phyloP scores from a whole-genome alignment of 2,113 vertebrate genomes.

The Podilymbus podiceps region DNA sequence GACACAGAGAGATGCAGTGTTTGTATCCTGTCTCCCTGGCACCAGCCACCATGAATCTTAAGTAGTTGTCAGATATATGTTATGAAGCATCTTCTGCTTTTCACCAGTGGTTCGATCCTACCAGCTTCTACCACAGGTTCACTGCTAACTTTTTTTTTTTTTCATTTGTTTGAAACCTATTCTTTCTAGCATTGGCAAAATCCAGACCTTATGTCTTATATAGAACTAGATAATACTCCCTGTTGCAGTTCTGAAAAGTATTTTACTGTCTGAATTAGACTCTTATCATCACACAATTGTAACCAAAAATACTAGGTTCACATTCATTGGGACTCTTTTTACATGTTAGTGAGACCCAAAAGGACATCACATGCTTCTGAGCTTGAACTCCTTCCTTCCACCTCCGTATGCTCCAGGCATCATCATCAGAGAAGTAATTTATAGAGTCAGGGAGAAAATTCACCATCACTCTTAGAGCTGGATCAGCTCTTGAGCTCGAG shows the following conservation, averaged over 20 bases:
- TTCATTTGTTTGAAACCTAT: background rate
- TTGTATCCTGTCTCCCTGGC: slow-evolving; percentile 43
- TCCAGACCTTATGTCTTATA: background rate
- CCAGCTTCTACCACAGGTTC: background rate
- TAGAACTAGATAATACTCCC: background rate
- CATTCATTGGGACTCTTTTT: background rate
- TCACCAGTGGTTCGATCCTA: background rate
- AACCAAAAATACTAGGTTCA: background rate
- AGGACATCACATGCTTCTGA: background rate
- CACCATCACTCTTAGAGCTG: background rate
- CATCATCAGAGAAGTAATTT: background rate
- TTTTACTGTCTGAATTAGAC: background rate
- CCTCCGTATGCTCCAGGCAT: background rate
- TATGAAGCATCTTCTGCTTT: slow-evolving; percentile 40
- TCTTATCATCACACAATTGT: background rate
- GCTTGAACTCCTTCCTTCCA: background rate
- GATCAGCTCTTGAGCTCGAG: background rate
- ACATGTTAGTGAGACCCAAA: background rate
- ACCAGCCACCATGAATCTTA: slow-evolving; percentile 13
- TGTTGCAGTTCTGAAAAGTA: background rate
- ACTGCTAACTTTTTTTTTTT: background rate
- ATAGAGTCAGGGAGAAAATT: background rate
- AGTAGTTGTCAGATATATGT: background rate
- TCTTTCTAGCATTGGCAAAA: background rate
- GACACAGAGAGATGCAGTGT: slow-evolving; percentile 54